phyloP scores from a whole-genome alignment of 2,113 vertebrate species.

The Ondatra zibethicus region DNA sequence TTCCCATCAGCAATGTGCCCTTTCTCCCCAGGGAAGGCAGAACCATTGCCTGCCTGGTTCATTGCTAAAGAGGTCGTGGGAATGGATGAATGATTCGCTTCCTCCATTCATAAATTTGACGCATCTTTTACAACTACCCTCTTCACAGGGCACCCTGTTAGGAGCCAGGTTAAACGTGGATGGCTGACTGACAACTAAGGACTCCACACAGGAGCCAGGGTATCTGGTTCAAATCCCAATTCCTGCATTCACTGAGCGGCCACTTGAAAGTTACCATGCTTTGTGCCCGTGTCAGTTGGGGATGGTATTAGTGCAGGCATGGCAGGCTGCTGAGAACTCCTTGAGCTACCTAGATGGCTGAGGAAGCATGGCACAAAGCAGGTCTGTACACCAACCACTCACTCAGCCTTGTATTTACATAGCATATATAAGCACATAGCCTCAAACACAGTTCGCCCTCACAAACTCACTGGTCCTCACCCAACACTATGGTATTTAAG shows the following conservation, averaged over 20 bases:
- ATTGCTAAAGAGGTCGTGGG: neutral
- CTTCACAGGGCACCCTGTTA: neutral
- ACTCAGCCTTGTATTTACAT: neutral
- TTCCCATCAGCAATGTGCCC: neutral
- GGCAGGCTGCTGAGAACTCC: neutral
- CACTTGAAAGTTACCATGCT: neutral
- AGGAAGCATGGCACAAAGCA: neutral
- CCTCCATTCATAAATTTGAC: slow-evolving; percentile 30
- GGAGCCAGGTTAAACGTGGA: neutral
- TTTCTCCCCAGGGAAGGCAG: neutral
- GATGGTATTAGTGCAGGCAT: neutral
- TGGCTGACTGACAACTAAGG: neutral
- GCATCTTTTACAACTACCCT: neutral
- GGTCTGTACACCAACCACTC: too few relatives aligned
- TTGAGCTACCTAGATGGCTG: neutral
- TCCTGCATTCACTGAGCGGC: neutral
- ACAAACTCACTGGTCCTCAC: neutral
- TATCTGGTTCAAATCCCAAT: neutral
- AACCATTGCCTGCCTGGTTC: neutral
- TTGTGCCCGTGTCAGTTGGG: neutral
- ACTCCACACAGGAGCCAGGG: neutral
- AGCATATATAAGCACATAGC: neutral
- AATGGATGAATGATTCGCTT: neutral
- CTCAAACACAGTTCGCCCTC: neutral
- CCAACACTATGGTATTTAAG: neutral